Conservation (phyloP, 35 echinoderm and acorn worm genomes). For the Stichopus chloronotus region DNA sequence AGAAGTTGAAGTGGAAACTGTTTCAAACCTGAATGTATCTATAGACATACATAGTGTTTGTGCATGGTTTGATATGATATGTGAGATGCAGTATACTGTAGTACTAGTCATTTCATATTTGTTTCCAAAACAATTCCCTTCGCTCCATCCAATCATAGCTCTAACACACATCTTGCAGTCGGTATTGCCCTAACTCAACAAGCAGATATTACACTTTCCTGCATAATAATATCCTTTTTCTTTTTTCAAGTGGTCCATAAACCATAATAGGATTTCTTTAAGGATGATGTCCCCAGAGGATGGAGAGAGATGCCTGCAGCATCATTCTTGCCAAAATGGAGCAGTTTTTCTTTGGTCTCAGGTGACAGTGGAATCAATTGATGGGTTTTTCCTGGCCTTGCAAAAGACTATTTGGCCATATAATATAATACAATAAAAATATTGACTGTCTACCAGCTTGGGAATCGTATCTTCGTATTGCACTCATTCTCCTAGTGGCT, state of each 20-base stretch:
- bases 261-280: conserved; percentile 43
- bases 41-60: neutral
- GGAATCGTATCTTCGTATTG: neutral
- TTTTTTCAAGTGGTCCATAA: conserved; percentile 3
- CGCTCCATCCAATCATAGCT: neutral
- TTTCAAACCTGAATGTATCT: neutral
- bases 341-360: conserved; percentile 55
- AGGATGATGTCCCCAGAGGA: conserved; percentile 35
- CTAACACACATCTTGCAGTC: neutral
- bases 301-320: conserved; percentile 39
- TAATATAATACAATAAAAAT: conserved; percentile 50
- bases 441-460: conserved; percentile 37
- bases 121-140: neutral
- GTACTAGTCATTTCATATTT: neutral
- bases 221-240: neutral
- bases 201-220: conserved; percentile 14
- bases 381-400: conserved; percentile 30
- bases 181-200: neutral
- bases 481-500: neutral
- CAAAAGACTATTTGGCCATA: conserved; percentile 44
- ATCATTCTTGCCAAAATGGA: conserved; percentile 45
- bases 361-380: conserved; percentile 42
- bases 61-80: neutral
- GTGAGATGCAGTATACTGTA: no score
- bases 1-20: neutral